phyloP scores from a whole-genome alignment of 2,113 vertebrate species.

The Sigmodon hispidus region DNA sequence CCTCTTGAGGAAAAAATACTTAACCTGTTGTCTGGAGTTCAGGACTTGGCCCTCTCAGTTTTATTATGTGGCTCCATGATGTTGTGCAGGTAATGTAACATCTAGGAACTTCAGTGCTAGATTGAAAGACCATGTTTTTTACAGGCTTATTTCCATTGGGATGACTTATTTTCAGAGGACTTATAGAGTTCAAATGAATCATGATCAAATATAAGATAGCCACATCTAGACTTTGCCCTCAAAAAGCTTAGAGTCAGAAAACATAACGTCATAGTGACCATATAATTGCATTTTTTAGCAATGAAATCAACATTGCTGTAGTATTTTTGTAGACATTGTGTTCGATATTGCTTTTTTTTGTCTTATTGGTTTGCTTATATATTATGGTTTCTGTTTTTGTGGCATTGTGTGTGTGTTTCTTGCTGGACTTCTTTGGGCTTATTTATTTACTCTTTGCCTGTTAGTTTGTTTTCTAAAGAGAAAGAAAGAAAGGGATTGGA shows the following conservation, averaged over 20 bases:
- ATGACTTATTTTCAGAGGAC: background rate
- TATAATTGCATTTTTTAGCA: background rate
- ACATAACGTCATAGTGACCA: background rate
- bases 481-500: background rate
- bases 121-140: background rate
- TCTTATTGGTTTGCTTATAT: background rate
- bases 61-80: background rate
- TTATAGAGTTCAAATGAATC: background rate
- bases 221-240: background rate
- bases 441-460: background rate
- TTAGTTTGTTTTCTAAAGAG: background rate
- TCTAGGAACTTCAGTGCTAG: background rate
- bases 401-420: background rate
- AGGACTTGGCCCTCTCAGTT: background rate
- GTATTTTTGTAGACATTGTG: background rate
- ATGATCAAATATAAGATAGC: background rate
- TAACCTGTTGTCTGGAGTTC: background rate
- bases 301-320: background rate
- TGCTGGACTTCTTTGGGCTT: background rate
- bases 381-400: background rate
- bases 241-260: background rate
- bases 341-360: background rate
- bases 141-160: background rate
- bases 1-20: background rate
- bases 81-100: background rate